These are phyloP conservation scores for Anagrus nilaparvatae DNA, from an alignment of 1,140 invertebrate genomes.

Conservation along the genomic window DNA sequence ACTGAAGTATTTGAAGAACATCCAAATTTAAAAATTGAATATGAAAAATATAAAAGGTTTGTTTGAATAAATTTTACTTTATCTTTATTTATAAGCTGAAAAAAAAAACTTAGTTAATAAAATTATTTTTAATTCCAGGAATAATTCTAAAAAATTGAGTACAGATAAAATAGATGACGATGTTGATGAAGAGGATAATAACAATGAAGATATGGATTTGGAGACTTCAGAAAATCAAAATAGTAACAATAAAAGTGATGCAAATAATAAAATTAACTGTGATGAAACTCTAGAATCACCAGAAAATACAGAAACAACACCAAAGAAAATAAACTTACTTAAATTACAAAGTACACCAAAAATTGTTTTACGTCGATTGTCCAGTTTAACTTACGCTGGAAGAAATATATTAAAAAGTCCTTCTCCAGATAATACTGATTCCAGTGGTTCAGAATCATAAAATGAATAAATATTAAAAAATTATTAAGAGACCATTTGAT, in stretches of 20 bases:
- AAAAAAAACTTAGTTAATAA: background rate
- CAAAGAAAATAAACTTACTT: slow-evolving; percentile 9
- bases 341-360: slow-evolving; percentile 11
- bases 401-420: slow-evolving; percentile 10
- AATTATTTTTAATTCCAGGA: background rate
- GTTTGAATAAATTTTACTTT: slow-evolving; percentile 1
- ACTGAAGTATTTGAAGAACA: slow-evolving; percentile 28
- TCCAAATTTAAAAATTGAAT: slow-evolving; percentile 31
- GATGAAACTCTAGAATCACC: too few relatives aligned
- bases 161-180: slow-evolving; percentile 16
- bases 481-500: too few relatives aligned
- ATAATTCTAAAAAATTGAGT: slow-evolving; percentile 8
- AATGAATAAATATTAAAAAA: too few relatives aligned
- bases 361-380: slow-evolving; percentile 25
- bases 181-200: slow-evolving; percentile 11
- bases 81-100: background rate
- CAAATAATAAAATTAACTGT: too few relatives aligned
- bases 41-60: slow-evolving; percentile 27
- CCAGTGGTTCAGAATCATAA: slow-evolving; percentile 1
- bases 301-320: background rate
- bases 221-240: too few relatives aligned
- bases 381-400: slow-evolving; percentile 21
- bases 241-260: too few relatives aligned
- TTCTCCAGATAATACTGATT: slow-evolving; percentile 4
- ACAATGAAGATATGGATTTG: slow-evolving; percentile 1